Conservation (phyloP, 1,140 invertebrate genomes). For the Patella vulgata region DNA sequence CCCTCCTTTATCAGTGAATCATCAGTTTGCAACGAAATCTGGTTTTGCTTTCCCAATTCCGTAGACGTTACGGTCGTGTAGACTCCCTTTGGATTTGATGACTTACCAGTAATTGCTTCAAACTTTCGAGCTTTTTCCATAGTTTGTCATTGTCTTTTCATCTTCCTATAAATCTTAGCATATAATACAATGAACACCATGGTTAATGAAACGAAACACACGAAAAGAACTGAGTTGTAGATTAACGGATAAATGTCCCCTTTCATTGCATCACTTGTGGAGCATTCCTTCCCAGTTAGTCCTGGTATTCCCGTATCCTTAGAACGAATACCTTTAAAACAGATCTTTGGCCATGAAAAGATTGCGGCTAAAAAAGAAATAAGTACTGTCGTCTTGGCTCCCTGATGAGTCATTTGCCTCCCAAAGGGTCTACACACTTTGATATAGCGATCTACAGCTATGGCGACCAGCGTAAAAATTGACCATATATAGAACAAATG, state of each 20-base stretch:
- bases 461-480: slow-evolving; percentile 29
- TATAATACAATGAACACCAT: slow-evolving; percentile 36
- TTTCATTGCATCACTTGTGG: slow-evolving; percentile 22
- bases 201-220: slow-evolving; percentile 32
- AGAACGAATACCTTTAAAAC: slow-evolving; percentile 24
- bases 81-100: background rate
- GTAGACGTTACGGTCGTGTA: background rate
- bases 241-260: slow-evolving; percentile 15
- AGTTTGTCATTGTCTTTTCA: slow-evolving; percentile 15
- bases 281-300: slow-evolving; percentile 26
- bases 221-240: slow-evolving; percentile 29
- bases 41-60: background rate
- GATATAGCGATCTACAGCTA: too few relatives aligned
- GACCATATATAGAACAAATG: slow-evolving; percentile 27
- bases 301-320: background rate
- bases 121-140: too few relatives aligned
- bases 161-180: slow-evolving; percentile 32
- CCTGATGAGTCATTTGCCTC: slow-evolving; percentile 9
- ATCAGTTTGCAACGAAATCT: background rate
- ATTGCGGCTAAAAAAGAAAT: slow-evolving; percentile 1
- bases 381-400: slow-evolving; percentile 12
- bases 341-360: slow-evolving; percentile 6
- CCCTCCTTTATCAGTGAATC: too few relatives aligned
- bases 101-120: too few relatives aligned
- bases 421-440: slow-evolving; percentile 33